These are phyloP conservation scores for Felis chaus DNA, from an alignment of 2,113 vertebrate genomes.

Conservation along the genomic window DNA sequence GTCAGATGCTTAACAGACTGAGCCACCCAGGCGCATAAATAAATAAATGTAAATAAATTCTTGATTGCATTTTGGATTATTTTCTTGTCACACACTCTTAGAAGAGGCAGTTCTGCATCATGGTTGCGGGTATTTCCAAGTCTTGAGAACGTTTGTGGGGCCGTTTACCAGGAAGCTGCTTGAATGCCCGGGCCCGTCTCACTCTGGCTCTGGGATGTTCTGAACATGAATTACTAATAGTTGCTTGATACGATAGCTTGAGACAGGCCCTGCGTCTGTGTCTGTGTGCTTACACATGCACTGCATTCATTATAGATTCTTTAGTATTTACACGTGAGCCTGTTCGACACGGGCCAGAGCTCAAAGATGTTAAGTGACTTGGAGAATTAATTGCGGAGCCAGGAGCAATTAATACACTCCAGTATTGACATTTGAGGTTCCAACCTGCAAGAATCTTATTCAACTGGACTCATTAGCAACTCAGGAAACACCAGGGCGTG, in stretches of 20 bases:
- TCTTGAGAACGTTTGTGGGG: neutral
- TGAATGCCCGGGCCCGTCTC: neutral
- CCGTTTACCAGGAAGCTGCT: neutral
- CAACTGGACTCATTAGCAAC: neutral
- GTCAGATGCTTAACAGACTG: no score
- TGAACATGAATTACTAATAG: rapidly evolving
- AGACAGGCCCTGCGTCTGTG: rapidly evolving
- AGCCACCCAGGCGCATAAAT: no score
- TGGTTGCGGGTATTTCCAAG: neutral
- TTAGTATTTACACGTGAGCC: neutral
- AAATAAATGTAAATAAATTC: no score
- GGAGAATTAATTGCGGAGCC: neutral
- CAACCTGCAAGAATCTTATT: neutral
- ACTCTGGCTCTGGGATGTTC: neutral
- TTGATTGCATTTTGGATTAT: no score
- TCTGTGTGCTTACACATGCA: rapidly evolving
- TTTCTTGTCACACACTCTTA: neutral
- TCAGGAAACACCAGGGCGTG: no score
- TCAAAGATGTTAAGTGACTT: neutral
- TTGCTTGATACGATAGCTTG: no score
- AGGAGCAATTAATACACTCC: neutral
- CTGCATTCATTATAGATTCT: rapidly evolving
- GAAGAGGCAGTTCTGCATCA: neutral
- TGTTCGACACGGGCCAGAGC: neutral
- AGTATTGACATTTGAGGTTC: neutral